Base-by-base conservation (phyloP, 2,797 vertebrate species). In the Neostethus bicornis region DNA sequence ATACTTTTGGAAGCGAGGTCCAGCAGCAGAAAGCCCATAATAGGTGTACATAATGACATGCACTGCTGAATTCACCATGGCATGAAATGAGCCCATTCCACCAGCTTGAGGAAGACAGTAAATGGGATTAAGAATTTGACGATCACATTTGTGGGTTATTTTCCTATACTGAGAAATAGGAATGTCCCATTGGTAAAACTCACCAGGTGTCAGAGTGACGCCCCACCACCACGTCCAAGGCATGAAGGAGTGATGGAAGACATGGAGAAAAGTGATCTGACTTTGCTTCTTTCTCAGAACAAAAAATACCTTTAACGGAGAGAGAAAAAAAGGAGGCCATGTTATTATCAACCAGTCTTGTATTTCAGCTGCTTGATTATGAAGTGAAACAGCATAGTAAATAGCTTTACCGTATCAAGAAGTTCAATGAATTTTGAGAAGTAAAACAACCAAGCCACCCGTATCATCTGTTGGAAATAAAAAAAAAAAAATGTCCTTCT, bases 181-280 rank as follows among this genome's bases (percentile, higher is more conserved):
- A 10, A 6, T 39, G n/a, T 39, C 29, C 28, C 31, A 5, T 14
- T 41, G 7, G 10, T 2, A 46, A 44, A 20, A 14, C 85, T 92
- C 71, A 99, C 97, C 96, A 71, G 97, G 97, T 37, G 94, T 94
- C 80, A 96, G 78, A 28, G 81, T 94, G n/a, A 97, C 75, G 14
- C 97, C 97, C 96, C 96, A 99, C 97, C 97, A 99, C 97, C 97
- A 99, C 34, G 95, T 94, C 94, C 94, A 98, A 23, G 97, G 97
- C 89, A 99, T 92, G 66, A 98, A 91, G 17, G 97, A 98, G 71
- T 99, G 97, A 83, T 99, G 97, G 77, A 99, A 98, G 45, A 99
- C 93, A 32, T 99, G 97, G 16, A 99, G 91, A 82, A 99, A 99
- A 4, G 97, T 98, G 85, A 99, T 94, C 88, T 99, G 97, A 65